These are phyloP conservation scores for Dolichoris vasculosae DNA, from an alignment of 1,140 invertebrate species.

Conservation along the genomic window DNA sequence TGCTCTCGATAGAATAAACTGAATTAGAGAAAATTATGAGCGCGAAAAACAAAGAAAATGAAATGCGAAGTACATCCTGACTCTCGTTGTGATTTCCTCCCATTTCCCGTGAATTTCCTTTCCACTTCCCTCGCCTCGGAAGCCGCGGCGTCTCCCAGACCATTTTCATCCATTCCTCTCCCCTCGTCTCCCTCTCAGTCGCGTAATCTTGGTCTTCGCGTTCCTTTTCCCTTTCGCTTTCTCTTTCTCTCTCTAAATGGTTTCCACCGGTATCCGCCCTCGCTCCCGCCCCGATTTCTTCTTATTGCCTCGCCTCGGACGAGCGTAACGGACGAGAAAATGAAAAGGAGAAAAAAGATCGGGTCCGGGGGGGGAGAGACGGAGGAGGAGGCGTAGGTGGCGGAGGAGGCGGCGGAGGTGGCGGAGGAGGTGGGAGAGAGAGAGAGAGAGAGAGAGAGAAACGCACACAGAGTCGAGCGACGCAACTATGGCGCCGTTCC, in stretches of 20 bases:
- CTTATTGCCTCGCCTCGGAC: not conserved
- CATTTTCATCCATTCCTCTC: not conserved
- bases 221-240: slow-evolving; percentile 1
- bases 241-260: slow-evolving; percentile 12
- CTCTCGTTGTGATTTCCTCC: not conserved
- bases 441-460: not conserved
- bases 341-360: not conserved
- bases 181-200: not conserved
- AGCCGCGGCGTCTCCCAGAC: not conserved
- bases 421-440: no score
- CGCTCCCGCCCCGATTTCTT: slow-evolving; percentile 11
- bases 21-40: not conserved
- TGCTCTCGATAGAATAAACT: not conserved
- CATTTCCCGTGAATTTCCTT: no score
- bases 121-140: no score
- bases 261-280: slow-evolving; percentile 5
- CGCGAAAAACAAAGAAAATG: not conserved
- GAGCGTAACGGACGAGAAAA: slow-evolving; percentile 5
- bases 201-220: not conserved
- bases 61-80: not conserved
- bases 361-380: not conserved
- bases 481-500: not conserved
- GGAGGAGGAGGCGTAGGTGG: not conserved
- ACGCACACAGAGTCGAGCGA: not conserved
- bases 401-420: no score